A percentile compares a stretch with the other conserved stretches of the same genome.
Evolutionary conservation across 1,140 invertebrate genomes (phyloP).

Genomic region (Thaumatotibia leucotreta): DNA sequence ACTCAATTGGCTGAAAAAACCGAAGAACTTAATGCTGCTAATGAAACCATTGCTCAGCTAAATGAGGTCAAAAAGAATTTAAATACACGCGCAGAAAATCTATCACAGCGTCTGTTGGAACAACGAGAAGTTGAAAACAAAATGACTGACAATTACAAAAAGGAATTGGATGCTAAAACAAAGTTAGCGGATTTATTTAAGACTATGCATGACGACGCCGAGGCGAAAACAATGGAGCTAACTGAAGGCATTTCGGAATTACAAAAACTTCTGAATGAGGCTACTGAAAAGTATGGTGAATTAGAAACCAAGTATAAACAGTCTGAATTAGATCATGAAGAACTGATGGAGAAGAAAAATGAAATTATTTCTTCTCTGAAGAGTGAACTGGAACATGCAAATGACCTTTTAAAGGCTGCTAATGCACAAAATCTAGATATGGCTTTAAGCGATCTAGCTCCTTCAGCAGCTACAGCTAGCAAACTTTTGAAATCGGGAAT

Average conservation of each 20-base stretch:
- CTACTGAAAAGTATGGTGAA: conserved; percentile 86
- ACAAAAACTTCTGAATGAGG: conserved; percentile 86
- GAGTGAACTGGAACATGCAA: conserved; percentile 87
- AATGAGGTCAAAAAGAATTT: conserved; percentile 83
- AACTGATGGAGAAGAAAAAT: conserved; percentile 82
- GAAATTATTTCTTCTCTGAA: conserved; percentile 84
- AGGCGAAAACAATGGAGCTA: conserved; percentile 86
- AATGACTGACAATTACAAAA: conserved; percentile 88
- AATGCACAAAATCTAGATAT: conserved; percentile 85
- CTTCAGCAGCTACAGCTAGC: conserved; percentile 89
- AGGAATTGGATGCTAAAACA: conserved; percentile 89
- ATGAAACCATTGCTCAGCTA: conserved; percentile 80
- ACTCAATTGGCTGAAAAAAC: conserved; percentile 86
- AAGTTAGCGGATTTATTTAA: conserved; percentile 92
- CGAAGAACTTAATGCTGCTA: conserved; percentile 85
- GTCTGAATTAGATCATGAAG: conserved; percentile 78
- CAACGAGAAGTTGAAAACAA: conserved; percentile 85
- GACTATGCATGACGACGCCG: conserved; percentile 84
- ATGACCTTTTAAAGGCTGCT: conserved; percentile 85
- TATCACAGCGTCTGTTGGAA: conserved; percentile 85
- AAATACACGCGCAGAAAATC: conserved; percentile 82
- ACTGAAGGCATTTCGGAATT: conserved; percentile 87
- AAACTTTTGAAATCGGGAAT: conserved; percentile 89
- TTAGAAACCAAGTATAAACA: conserved; percentile 85
- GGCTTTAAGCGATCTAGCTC: conserved; percentile 89